Base-by-base conservation (phyloP, 1,140 invertebrate species). In the Melipona quadrifasciata region DNA sequence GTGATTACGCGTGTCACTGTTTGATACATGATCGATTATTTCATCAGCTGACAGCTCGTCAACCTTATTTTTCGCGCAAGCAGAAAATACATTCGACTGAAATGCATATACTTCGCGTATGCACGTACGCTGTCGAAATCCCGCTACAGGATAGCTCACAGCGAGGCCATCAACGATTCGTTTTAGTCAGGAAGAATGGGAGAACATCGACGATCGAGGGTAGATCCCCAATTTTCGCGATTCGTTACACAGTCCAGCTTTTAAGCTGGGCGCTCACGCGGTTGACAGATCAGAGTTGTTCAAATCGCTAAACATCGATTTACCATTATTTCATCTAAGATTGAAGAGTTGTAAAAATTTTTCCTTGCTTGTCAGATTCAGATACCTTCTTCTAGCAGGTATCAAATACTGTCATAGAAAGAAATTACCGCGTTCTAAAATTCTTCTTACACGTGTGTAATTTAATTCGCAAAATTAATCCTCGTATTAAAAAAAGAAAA, bases 191-290 rank as follows among this genome's bases (percentile, higher is more conserved):
- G 24, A 78, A 47, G 51, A 73, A 73, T 65, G 47, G 77, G 67
- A 65, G 57, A 84, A 84, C 70, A 84, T 80, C 58, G 82, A 67
- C n/a, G 73, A 84, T 80, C 58, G 82, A 73, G 21, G 73, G 55
- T 68, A 17, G 53, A 8, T 27, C 21, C 53, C 57, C 53, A 57
- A 84, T 80, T 84, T 73, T 61, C 58, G 21, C 67, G 55, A 71
- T 73, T 73, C 67, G 77, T 73, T 80, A 61, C 31, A 65, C 53
- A 53, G 4, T 16, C 11, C 17, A 34, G 55, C 21, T 57, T 73
- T 73, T 34, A n/a, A 53, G 19, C 57, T 47, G 73, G 51, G 4
- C 58, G 39, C 19, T 67, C 21, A 11, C 34, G 21, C 17, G n/a
- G n/a, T 24, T 47, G 53, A 70, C 34, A 27, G 39, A 57, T 83